These are phyloP conservation scores for Zeugodacus cucurbitae DNA, from an alignment of 1,140 invertebrate species.

Conservation along the genomic window DNA sequence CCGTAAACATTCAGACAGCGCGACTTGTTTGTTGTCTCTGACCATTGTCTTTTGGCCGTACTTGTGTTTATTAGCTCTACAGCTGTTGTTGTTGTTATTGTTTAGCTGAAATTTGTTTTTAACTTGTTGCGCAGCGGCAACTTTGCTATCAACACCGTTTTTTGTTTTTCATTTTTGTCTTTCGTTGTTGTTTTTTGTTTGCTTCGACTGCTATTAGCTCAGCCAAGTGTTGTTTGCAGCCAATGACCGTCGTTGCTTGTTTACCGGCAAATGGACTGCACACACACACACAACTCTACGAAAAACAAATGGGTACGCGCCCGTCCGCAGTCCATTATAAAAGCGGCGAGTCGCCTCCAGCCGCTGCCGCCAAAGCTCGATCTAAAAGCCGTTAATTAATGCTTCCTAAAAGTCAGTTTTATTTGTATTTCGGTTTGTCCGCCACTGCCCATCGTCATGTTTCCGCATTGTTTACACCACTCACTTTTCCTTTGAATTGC, in stretches of 20 bases:
- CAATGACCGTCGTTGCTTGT: background rate
- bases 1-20: background rate
- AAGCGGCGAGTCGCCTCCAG: background rate
- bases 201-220: background rate
- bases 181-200: too few relatives aligned
- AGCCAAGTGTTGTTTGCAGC: background rate
- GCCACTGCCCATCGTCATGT: background rate
- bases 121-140: background rate
- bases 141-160: background rate
- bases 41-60: background rate
- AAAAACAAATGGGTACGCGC: background rate
- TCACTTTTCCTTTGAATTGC: background rate
- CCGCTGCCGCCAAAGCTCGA: background rate
- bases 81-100: background rate
- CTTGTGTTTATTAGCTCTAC: background rate
- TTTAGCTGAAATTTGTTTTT: background rate
- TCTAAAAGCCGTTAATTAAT: constrained; percentile 23
- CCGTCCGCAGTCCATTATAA: too few relatives aligned
- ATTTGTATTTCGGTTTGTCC: background rate
- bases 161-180: background rate
- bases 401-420: constrained; percentile 29
- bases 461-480: background rate
- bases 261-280: background rate
- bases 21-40: background rate
- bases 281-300: background rate